Percentiles rank a stretch among this genome's conserved stretches.
Conservation (phyloP, 2,797 vertebrate species). For the Lepilemur septentrionalis region DNA sequence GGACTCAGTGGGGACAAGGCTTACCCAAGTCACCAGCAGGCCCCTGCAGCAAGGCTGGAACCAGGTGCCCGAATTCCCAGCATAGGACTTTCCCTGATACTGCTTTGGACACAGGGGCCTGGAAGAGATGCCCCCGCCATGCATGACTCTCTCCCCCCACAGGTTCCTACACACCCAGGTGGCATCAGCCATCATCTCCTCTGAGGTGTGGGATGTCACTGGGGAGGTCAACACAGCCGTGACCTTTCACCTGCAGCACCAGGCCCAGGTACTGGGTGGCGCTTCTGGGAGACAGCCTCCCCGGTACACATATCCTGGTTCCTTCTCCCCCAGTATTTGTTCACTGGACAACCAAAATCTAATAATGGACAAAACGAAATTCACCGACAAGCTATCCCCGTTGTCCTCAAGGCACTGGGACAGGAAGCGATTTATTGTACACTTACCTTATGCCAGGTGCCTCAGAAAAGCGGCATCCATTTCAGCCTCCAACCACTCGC, state of each 20-base stretch:
- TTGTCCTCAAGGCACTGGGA: not conserved
- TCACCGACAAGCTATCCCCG: not conserved
- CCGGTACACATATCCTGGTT: not conserved
- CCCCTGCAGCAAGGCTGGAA: not conserved
- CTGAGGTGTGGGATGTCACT: constrained; percentile 85
- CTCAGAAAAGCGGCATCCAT: not conserved
- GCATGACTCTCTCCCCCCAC: not conserved
- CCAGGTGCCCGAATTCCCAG: not conserved
- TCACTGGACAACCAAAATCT: not conserved
- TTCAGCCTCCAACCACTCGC: not conserved
- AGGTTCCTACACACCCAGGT: constrained; percentile 88
- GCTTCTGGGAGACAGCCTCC: not conserved
- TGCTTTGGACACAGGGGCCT: not conserved
- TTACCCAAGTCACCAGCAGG: not conserved
- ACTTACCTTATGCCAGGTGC: not conserved
- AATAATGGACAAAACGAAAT: not conserved
- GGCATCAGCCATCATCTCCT: constrained; percentile 92
- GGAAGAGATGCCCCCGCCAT: not conserved
- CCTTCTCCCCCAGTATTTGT: not conserved
- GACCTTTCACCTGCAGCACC: constrained; percentile 89
- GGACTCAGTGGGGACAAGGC: not conserved
- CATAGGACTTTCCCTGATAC: not conserved
- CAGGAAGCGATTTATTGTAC: not conserved
- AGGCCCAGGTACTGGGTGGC: constrained; percentile 64
- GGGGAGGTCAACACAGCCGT: constrained; percentile 88